phyloP scores from a whole-genome alignment of 2,113 vertebrate species.

The Melanerpes aurifrons region DNA sequence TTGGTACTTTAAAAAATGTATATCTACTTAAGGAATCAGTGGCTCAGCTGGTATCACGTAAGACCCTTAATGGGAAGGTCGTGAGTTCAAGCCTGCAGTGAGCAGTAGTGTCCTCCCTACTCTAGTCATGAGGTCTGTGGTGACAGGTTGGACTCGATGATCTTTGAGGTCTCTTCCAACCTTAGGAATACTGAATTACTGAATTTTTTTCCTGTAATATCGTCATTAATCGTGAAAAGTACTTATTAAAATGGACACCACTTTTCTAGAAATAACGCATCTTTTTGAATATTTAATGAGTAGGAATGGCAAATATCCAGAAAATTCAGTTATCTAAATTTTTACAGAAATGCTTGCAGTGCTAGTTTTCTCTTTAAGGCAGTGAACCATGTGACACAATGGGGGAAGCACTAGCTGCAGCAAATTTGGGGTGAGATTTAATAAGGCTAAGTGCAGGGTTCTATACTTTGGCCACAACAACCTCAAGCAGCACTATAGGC shows the following conservation, averaged over 20 bases:
- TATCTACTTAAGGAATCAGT: too few relatives aligned
- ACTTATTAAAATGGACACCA: neutral
- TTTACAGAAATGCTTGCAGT: slow-evolving; percentile 44
- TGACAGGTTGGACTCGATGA: too few relatives aligned
- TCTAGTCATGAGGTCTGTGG: too few relatives aligned
- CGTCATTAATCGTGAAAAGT: neutral
- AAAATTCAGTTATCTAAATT: slow-evolving; percentile 39
- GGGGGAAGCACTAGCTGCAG: neutral
- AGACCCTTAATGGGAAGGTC: too few relatives aligned
- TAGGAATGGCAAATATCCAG: slow-evolving; percentile 41
- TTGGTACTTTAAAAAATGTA: neutral
- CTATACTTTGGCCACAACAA: too few relatives aligned
- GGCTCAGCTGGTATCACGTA: too few relatives aligned
- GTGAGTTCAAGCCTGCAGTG: too few relatives aligned
- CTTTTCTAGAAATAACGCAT: slow-evolving; percentile 9
- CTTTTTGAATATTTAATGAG: slow-evolving; percentile 25
- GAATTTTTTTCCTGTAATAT: slow-evolving; percentile 11
- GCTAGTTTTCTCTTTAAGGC: slow-evolving; percentile 34
- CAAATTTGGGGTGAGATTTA: neutral
- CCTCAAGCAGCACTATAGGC: too few relatives aligned
- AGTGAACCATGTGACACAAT: neutral
- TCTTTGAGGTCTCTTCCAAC: too few relatives aligned
- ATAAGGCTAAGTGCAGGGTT: too few relatives aligned
- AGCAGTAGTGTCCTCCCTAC: too few relatives aligned
- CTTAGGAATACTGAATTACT: too few relatives aligned